phyloP scores from a whole-genome alignment of 2,888 invertebrate species.

The Serrognathus titanus region DNA sequence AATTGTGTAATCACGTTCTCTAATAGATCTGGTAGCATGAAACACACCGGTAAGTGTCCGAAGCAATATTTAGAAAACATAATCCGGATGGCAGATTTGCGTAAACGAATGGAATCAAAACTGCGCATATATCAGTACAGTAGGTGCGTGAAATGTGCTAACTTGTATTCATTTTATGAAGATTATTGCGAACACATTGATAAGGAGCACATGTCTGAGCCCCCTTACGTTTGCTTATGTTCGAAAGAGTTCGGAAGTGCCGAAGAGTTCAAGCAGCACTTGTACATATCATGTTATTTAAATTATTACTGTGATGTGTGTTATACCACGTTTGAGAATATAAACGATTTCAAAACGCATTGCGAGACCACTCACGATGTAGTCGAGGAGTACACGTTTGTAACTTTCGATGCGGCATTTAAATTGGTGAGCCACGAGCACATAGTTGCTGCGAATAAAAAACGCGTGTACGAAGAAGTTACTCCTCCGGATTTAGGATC shows the following conservation, averaged over 20 bases:
- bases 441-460: conserved; percentile 1
- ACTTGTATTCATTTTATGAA: conserved; percentile 42
- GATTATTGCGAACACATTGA: conserved; percentile 44
- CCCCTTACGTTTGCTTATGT: conserved; percentile 33
- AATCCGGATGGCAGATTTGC: conserved; percentile 37
- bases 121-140: conserved; percentile 44
- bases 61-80: conserved; percentile 36
- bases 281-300: conserved; percentile 40
- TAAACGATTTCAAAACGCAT: conserved; percentile 42
- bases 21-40: conserved; percentile 40
- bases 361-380: conserved; percentile 38
- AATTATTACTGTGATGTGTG: conserved; percentile 46
- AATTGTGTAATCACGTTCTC: conserved; percentile 59
- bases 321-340: conserved; percentile 35
- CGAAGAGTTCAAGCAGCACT: conserved; percentile 43
- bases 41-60: conserved; percentile 37
- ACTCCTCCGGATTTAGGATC: not conserved
- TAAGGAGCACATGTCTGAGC: conserved; percentile 35
- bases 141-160: conserved; percentile 41
- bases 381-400: conserved; percentile 38
- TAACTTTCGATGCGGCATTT: conserved; percentile 23
- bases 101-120: conserved; percentile 39
- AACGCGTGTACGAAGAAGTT: conserved; percentile 10
- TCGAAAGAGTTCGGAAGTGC: conserved; percentile 33
- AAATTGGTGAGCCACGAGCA: conserved; percentile 3